Evolutionary conservation across 2,113 vertebrate species (phyloP).

Genomic region (Neodontobutis hainanensis): DNA sequence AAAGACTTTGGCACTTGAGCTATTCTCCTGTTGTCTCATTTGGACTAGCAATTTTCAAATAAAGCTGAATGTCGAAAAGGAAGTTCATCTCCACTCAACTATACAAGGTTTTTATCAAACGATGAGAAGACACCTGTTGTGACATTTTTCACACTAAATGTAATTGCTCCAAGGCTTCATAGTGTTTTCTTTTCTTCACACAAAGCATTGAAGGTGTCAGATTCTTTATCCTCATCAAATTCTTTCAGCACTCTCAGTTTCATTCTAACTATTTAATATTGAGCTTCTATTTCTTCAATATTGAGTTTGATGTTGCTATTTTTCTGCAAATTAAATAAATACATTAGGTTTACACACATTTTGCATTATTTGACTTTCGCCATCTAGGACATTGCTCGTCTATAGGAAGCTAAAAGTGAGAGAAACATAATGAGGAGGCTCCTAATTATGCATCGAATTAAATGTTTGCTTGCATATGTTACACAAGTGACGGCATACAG

Average conservation of each 20-base stretch:
- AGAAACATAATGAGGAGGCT: too few relatives aligned
- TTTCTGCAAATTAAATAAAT: too few relatives aligned
- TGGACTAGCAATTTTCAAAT: constrained; percentile 1
- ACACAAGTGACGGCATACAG: background rate
- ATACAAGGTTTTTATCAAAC: background rate
- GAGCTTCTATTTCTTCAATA: background rate
- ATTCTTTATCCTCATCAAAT: background rate
- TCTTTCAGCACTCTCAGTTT: constrained; percentile 1
- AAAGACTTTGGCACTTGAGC: constrained; percentile 12
- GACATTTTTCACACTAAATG: background rate
- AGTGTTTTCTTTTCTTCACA: background rate
- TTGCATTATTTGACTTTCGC: too few relatives aligned
- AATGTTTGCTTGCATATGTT: too few relatives aligned
- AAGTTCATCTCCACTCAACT: background rate
- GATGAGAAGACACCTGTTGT: constrained; percentile 5
- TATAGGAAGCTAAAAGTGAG: too few relatives aligned
- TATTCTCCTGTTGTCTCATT: background rate
- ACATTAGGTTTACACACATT: too few relatives aligned
- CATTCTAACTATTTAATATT: background rate
- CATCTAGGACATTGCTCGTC: too few relatives aligned
- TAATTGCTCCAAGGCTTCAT: background rate
- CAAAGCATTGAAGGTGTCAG: background rate
- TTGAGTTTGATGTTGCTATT: too few relatives aligned
- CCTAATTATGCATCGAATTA: too few relatives aligned
- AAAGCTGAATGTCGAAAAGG: background rate